phyloP scores from a whole-genome alignment of 2,888 invertebrate genomes.

The Diabrotica balteata region DNA sequence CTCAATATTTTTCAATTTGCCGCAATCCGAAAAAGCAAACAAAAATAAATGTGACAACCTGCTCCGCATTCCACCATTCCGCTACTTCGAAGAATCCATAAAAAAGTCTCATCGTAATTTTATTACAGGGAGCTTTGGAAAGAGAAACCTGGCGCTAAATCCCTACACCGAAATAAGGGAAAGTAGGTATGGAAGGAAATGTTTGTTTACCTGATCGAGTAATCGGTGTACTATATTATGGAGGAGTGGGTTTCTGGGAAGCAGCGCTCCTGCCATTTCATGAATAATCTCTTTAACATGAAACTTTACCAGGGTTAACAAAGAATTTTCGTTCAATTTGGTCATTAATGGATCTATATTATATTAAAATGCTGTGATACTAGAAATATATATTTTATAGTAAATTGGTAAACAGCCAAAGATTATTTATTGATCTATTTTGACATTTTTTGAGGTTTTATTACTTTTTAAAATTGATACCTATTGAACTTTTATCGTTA shows the following conservation, averaged over 20 bases:
- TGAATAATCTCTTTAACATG: not conserved
- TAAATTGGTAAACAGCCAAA: no score
- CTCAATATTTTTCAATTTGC: not conserved
- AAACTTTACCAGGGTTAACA: no score
- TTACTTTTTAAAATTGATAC: no score
- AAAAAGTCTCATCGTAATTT: conserved; percentile 11
- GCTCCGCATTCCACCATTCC: not conserved
- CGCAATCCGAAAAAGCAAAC: conserved; percentile 3
- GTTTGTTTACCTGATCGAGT: not conserved
- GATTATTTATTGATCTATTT: no score
- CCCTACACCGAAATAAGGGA: not conserved
- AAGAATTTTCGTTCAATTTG: no score
- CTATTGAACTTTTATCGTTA: no score
- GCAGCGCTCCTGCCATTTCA: not conserved
- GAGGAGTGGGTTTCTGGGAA: not conserved
- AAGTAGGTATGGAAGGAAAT: not conserved
- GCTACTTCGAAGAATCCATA: not conserved
- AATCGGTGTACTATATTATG: not conserved
- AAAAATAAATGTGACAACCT: conserved; percentile 8
- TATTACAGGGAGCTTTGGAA: not conserved
- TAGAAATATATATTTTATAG: no score
- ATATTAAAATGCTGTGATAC: no score
- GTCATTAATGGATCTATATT: no score
- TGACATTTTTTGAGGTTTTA: no score
- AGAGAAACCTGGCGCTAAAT: not conserved